Conservation (phyloP, 2,113 vertebrate genomes). For the Helogale parvula region DNA sequence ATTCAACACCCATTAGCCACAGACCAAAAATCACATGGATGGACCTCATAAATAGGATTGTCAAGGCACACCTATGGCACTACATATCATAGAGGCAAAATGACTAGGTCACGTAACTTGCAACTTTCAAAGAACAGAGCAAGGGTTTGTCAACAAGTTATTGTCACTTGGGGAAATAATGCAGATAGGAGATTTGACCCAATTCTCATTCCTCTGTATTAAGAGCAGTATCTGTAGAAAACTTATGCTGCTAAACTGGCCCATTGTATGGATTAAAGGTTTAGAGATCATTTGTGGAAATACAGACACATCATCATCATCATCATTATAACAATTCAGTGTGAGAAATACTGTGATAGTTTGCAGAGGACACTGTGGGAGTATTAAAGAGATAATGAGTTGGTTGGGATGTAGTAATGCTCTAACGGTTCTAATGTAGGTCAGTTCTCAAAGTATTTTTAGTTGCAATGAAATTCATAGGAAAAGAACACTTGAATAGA, state of each 20-base stretch:
- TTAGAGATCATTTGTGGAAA: neutral
- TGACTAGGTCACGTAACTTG: neutral
- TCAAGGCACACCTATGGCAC: neutral
- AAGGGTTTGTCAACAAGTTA: conserved; percentile 6
- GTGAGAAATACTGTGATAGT: neutral
- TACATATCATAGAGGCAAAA: neutral
- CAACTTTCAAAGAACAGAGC: neutral
- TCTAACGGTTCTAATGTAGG: neutral
- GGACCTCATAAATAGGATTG: neutral
- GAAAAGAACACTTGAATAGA: conserved; percentile 15
- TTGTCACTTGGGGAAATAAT: neutral
- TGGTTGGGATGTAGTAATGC: neutral
- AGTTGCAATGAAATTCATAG: neutral
- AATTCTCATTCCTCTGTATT: neutral
- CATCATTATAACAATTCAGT: neutral
- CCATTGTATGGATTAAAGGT: neutral
- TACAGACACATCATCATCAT: neutral
- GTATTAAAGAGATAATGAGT: neutral
- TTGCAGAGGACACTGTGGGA: neutral
- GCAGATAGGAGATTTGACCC: neutral
- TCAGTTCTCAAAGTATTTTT: conserved; percentile 18
- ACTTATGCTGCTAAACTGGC: neutral
- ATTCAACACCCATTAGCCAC: neutral
- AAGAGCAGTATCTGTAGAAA: neutral
- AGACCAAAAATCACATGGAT: neutral